Evolutionary conservation across 2,113 vertebrate genomes (phyloP).

Genomic region (Brienomyrus brachyistius): DNA sequence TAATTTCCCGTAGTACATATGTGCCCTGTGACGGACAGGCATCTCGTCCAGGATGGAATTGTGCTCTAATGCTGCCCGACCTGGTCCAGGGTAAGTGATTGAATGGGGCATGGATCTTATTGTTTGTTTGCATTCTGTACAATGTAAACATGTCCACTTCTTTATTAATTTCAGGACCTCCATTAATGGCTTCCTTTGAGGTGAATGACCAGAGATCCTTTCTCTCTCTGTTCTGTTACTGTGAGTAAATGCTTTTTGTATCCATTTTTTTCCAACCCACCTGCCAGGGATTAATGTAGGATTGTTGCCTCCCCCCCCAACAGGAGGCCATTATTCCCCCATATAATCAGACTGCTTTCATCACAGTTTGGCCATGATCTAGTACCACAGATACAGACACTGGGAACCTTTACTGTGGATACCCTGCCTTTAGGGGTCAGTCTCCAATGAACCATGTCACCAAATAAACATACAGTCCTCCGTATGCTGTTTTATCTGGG

Average conservation of each 20-base stretch:
- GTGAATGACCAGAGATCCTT: not conserved
- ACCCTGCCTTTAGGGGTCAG: not conserved
- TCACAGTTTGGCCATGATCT: not conserved
- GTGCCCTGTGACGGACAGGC: not conserved
- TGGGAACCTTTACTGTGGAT: not conserved
- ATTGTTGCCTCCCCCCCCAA: not conserved
- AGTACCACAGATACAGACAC: not conserved
- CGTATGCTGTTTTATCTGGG: not conserved
- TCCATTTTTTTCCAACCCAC: not conserved
- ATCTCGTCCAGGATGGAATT: not conserved
- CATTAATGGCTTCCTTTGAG: not conserved
- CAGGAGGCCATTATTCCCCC: not conserved
- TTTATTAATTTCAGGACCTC: not conserved
- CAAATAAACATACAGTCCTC: not conserved
- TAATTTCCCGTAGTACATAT: not conserved
- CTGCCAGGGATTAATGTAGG: not conserved
- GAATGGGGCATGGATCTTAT: not conserved
- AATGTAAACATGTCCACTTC: not conserved
- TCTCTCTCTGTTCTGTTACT: not conserved
- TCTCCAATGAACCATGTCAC: not conserved
- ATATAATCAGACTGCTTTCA: not conserved
- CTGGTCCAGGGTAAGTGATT: not conserved
- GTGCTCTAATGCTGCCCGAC: not conserved
- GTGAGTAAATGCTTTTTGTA: not conserved
- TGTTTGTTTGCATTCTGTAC: not conserved